phyloP scores from a whole-genome alignment of 1,140 invertebrate species.

The Pseudomyrmex pallidus region DNA sequence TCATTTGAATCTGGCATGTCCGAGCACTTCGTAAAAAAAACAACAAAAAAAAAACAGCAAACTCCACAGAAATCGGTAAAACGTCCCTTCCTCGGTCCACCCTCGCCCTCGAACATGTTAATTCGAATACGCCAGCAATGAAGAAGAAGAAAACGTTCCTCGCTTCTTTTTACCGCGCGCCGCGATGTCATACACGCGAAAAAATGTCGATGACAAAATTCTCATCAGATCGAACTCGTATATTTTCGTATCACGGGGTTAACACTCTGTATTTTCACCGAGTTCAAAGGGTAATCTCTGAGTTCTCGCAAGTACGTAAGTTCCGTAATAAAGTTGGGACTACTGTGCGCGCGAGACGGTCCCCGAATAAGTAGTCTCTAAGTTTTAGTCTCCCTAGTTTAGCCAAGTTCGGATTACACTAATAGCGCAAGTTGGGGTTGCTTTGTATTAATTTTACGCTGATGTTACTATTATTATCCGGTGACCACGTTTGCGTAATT shows the following conservation, averaged over 20 bases:
- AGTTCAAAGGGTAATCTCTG: too few relatives aligned
- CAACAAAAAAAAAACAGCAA: background rate
- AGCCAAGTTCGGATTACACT: constrained; percentile 36
- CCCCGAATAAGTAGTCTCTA: constrained; percentile 47
- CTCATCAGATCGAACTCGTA: constrained; percentile 7
- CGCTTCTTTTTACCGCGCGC: too few relatives aligned
- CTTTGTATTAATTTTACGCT: constrained; percentile 28
- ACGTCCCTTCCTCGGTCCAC: too few relatives aligned
- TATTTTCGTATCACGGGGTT: constrained; percentile 3
- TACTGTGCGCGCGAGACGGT: background rate
- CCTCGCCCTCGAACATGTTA: constrained; percentile 6
- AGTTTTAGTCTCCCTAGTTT: constrained; percentile 37
- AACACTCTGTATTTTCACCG: too few relatives aligned
- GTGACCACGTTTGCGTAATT: too few relatives aligned
- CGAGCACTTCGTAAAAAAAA: constrained; percentile 44
- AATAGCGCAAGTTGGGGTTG: constrained; percentile 4
- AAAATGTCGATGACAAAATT: background rate
- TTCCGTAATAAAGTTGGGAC: too few relatives aligned
- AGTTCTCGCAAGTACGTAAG: too few relatives aligned
- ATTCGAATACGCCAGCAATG: constrained; percentile 14
- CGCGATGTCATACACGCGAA: too few relatives aligned
- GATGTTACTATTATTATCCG: background rate
- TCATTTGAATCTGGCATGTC: constrained; percentile 66
- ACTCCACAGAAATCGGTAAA: constrained; percentile 24
- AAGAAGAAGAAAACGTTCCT: background rate